Evolutionary conservation across 2,888 invertebrate species (phyloP).

Genomic region (Coecobrya sp.): DNA sequence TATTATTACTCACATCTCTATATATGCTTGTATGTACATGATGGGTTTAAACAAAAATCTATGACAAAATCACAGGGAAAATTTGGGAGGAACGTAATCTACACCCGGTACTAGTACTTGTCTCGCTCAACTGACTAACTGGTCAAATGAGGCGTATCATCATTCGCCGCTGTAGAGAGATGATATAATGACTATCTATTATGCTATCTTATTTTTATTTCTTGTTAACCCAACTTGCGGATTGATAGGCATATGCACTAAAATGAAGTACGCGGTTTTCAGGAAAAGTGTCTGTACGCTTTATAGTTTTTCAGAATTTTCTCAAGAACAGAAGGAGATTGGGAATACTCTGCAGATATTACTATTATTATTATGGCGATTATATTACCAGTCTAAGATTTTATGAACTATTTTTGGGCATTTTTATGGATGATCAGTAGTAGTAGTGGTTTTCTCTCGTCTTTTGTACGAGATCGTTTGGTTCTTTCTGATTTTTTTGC

Average conservation of each 20-base stretch:
- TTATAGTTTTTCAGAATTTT: background rate
- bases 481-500: slow-evolving; percentile 28
- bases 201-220: slow-evolving; percentile 45
- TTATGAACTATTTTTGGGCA: slow-evolving; percentile 29
- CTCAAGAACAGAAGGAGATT: background rate
- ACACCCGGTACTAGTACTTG: background rate
- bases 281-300: background rate
- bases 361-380: slow-evolving; percentile 34
- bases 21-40: slow-evolving; percentile 14
- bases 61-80: slow-evolving; percentile 59
- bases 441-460: too few relatives aligned
- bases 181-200: slow-evolving; percentile 29
- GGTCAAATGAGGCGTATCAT: slow-evolving; percentile 61
- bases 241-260: slow-evolving; percentile 3
- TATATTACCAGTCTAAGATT: slow-evolving; percentile 47
- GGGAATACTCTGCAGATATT: background rate
- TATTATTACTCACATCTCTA: slow-evolving; percentile 13
- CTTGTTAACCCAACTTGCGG: slow-evolving; percentile 51
- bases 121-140: slow-evolving; percentile 25
- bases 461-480: background rate
- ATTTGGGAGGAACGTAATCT: background rate
- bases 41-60: slow-evolving; percentile 49
- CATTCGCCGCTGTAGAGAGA: background rate
- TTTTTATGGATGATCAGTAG: slow-evolving; percentile 32
- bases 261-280: slow-evolving; percentile 10